A percentile compares a stretch with the other conserved stretches of the same genome.
Conservation (phyloP, 1,140 invertebrate species). For the Drosophila nebulosa region DNA sequence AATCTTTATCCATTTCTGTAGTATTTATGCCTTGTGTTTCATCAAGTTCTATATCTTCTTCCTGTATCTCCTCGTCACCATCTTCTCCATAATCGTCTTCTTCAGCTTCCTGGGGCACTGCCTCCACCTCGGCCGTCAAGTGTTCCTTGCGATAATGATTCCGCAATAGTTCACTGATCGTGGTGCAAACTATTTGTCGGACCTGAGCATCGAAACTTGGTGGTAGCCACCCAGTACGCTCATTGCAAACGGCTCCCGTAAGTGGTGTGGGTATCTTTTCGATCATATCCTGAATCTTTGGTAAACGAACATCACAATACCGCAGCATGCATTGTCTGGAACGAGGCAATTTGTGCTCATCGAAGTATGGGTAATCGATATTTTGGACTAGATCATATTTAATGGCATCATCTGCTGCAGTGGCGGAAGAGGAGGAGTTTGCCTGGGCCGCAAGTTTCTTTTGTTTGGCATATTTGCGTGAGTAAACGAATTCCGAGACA, state of each 20-base stretch:
- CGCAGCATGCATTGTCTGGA: conserved; percentile 73
- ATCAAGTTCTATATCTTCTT: conserved; percentile 62
- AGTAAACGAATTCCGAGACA: conserved; percentile 71
- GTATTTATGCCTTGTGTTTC: conserved; percentile 22
- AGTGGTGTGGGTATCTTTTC: conserved; percentile 85
- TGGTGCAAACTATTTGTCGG: conserved; percentile 86
- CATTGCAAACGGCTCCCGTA: conserved; percentile 85
- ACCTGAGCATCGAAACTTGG: conserved; percentile 85
- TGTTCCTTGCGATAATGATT: conserved; percentile 80
- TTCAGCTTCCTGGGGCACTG: conserved; percentile 41
- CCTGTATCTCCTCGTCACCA: conserved; percentile 39
- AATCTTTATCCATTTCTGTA: conserved; percentile 45
- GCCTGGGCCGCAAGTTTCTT: conserved; percentile 20
- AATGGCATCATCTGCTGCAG: conserved; percentile 25
- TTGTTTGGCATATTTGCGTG: conserved; percentile 53
- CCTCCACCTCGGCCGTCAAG: conserved; percentile 59
- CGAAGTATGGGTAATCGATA: conserved; percentile 75
- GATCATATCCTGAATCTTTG: conserved; percentile 91
- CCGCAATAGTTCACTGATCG: conserved; percentile 83
- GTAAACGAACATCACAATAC: conserved; percentile 92
- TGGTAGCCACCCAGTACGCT: conserved; percentile 89
- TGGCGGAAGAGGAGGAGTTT: conserved; percentile 2
- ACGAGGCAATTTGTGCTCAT: conserved; percentile 67
- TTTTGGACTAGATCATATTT: conserved; percentile 59
- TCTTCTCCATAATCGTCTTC: conserved; percentile 57